phyloP scores from a whole-genome alignment of 1,140 invertebrate species.

The Hylaeus volcanicus region DNA sequence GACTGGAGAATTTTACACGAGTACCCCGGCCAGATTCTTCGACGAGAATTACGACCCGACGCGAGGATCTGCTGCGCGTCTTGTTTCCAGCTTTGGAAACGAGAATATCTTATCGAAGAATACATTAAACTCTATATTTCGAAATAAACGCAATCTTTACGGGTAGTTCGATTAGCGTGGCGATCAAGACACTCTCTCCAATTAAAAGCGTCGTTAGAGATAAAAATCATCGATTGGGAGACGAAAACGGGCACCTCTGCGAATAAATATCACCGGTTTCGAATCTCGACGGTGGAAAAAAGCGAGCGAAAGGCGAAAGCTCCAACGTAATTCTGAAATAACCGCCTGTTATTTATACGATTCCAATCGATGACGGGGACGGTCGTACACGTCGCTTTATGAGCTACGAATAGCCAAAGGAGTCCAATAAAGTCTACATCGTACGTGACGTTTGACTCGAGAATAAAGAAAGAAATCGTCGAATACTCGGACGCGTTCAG shows the following conservation, averaged over 20 bases:
- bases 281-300: constrained; percentile 19
- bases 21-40: neutral
- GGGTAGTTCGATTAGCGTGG: neutral
- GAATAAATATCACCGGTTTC: constrained; percentile 25
- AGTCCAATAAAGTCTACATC: neutral
- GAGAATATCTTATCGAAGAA: too few species aligned
- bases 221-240: constrained; percentile 27
- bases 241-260: neutral
- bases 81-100: too few species aligned
- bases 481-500: neutral
- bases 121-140: too few species aligned
- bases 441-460: neutral
- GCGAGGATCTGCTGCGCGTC: too few species aligned
- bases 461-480: neutral
- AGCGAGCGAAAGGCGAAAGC: neutral
- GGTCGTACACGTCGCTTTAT: neutral
- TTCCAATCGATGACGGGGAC: constrained; percentile 16
- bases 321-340: constrained; percentile 14
- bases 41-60: neutral
- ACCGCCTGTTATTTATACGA: constrained; percentile 21
- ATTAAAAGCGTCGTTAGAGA: constrained; percentile 16
- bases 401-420: neutral
- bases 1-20: neutral
- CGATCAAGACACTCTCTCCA: constrained; percentile 1
- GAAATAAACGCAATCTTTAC: too few species aligned